These are phyloP conservation scores for Styela clava DNA, from an alignment of 23 tunicate species.

Conservation along the genomic window DNA sequence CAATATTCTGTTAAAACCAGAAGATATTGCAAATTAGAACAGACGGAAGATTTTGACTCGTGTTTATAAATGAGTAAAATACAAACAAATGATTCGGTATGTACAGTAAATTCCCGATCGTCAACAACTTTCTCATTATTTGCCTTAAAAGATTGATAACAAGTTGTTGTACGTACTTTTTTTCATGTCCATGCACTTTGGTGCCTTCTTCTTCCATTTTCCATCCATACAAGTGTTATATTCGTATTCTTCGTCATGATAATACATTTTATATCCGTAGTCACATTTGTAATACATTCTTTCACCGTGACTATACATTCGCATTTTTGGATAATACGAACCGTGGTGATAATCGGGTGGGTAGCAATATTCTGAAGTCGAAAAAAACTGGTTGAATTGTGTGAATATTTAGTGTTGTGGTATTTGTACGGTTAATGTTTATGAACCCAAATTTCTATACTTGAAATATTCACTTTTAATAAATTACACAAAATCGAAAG, in stretches of 20 bases:
- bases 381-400: no score
- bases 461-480: no score
- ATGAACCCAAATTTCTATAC: no score
- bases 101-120: background rate
- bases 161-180: background rate
- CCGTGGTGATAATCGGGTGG: constrained; percentile 22
- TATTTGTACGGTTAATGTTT: no score
- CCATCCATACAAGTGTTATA: constrained; percentile 29
- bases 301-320: constrained; percentile 13
- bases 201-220: constrained; percentile 17
- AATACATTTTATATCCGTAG: constrained; percentile 7
- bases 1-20: constrained; percentile 1
- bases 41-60: no score
- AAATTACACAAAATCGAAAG: no score
- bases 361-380: constrained; percentile 24
- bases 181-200: constrained; percentile 21
- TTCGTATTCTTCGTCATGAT: constrained; percentile 17
- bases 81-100: background rate
- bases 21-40: no score
- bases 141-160: background rate
- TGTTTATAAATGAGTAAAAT: background rate
- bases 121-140: background rate
- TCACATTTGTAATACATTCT: constrained; percentile 19
- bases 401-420: no score
- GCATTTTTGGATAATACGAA: constrained; percentile 13